Base-by-base conservation (phyloP, 2,113 vertebrate species). In the Psittacara wagleri region DNA sequence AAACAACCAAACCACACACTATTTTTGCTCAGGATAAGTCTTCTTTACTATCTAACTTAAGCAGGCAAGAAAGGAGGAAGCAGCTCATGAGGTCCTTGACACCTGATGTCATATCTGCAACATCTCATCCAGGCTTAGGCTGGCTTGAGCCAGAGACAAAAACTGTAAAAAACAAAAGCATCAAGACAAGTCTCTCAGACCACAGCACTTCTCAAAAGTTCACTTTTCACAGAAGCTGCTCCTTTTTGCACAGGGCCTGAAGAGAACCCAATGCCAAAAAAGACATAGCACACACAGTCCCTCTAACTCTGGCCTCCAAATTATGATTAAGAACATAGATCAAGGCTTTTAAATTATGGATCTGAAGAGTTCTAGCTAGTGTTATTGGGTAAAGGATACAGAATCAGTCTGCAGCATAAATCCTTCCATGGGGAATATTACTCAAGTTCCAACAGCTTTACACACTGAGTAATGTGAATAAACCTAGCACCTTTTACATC, bases 351-450 rank as follows among this genome's bases (percentile, higher is more conserved):
- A 62, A 64, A 20, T 69, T 7, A 46, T 1, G 4, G 9, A 39
- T 66, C 63, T 86, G 54, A 11, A 51, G 35, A 17, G 14, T 37
- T 6, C 29, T 70, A 37, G 29, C 2, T 57, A 44, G 11, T 52
- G 24, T 8, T 67, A 22, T 28, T 61, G 3, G n/a, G 6, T 28
- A 43, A 67, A n/a, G 11, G 37, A 37, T 8, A n/a, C 3, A 79
- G 68, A 78, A 86, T 75, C 25, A 31, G n/a, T 22, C 6, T 14
- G n/a, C 39, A 59, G 39, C 43, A 72, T 37, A 84, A 89, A 84
- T 64, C 5, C 11, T 55, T 33, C 12, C 7, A 0, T 0, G 3
- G 17, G 54, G 23, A 46, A 4, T 41, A 63, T 37, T 33, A 52
- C 23, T 62, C 11, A 48, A 13, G 2, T 63, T 75, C 28, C 49